Base-by-base conservation (phyloP, 2,888 invertebrate genomes). In the Cylloceria caligata region DNA sequence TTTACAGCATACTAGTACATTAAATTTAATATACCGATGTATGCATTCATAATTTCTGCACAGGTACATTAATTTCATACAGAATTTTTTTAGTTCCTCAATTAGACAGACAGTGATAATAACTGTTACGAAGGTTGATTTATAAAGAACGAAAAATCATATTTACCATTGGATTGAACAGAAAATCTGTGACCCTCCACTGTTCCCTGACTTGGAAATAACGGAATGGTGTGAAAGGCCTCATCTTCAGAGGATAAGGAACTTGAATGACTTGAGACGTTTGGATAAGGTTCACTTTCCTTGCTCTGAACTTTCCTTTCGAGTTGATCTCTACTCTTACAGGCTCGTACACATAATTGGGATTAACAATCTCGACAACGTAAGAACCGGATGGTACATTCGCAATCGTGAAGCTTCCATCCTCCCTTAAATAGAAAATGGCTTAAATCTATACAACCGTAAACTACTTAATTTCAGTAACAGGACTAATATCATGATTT, bases 261-360 rank as follows among this genome's bases (percentile, higher is more conserved):
- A 99, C 96, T 93, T 98, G 98, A 80, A 97, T 95, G 0, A 99
- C 97, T 91, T 97, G 96, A 0, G 97, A 96, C 0, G 98, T 98
- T 93, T 99, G 99, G 57, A 99, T 96, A 89, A 97, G 96, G 93
- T 99, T 99, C 0, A 99, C 97, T 94, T 97, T 97, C 60, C 99
- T 94, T 0, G 99, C 99, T 86, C 99, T 95, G 89, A 97, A 97
- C 93, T 99, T 99, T 47, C 99, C 99, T 93, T 98, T 99, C 0
- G 97, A 97, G 92, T 98, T 99, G 82, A 99, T 99, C 94, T 99
- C 99, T 0, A 99, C 98, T 83, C 99, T 94, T 5, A 97, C 96
- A 21, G 98, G 97, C 92, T 99, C 99, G 92, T 98, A 99, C 85
- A 96, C 95, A 90, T 96, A 98, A 90, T 98, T 97, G 0, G 99